phyloP scores from a whole-genome alignment of 2,113 vertebrate genomes.

The Urocitellus parryii region DNA sequence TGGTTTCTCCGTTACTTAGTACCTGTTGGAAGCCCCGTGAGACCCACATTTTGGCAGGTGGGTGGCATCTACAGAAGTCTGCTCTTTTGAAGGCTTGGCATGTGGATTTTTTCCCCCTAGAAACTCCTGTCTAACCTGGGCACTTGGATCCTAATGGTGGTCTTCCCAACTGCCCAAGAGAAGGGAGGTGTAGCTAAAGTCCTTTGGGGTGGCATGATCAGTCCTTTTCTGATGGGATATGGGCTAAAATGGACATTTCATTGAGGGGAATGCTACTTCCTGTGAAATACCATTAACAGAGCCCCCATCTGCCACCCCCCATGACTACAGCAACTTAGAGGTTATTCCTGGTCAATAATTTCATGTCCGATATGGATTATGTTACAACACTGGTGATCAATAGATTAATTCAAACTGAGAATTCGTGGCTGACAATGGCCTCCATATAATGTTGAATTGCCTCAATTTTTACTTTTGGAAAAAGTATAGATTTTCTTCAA shows the following conservation, averaged over 20 bases:
- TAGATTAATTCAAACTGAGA: constrained; percentile 71
- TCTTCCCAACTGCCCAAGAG: not conserved
- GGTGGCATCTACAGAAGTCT: not conserved
- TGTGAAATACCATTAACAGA: constrained; percentile 38
- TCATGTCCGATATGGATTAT: constrained; percentile 57
- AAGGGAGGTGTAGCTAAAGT: not conserved
- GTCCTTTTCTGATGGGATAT: not conserved
- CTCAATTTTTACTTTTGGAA: constrained; percentile 44
- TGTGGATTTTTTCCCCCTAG: not conserved
- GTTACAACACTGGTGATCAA: constrained; percentile 64
- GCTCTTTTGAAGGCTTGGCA: not conserved
- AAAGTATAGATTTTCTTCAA: constrained; percentile 48
- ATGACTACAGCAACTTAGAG: constrained; percentile 41
- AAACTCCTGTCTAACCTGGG: not conserved
- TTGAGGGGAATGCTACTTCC: not conserved
- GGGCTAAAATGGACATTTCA: not conserved
- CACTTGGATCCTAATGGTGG: not conserved
- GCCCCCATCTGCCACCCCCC: too few species aligned
- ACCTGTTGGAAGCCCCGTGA: not conserved
- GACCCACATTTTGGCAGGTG: not conserved
- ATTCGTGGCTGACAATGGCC: constrained; percentile 57
- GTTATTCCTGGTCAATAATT: constrained; percentile 63
- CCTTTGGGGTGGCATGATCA: not conserved
- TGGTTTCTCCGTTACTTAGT: not conserved
- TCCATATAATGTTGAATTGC: constrained; percentile 1